Evolutionary conservation across 2,888 invertebrate species (phyloP), one percentile per base, ranked within the genome.

Genomic region (Napeogenes sylphis): DNA sequence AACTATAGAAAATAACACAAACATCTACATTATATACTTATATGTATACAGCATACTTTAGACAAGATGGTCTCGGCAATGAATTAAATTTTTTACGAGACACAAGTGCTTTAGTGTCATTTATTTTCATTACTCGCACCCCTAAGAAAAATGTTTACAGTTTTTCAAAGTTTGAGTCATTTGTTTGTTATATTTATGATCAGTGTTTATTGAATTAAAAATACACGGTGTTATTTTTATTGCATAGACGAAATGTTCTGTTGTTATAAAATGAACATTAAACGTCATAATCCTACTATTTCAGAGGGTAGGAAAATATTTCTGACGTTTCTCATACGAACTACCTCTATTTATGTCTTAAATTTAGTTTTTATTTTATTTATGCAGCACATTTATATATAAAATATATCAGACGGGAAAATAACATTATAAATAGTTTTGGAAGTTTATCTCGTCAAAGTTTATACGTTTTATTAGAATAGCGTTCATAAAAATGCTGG

Each of bases 121-220:
- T 87, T 89, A 86, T 90, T 87, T 90, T 87, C 87, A 87, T 89
- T 89, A 88, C 69, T 65, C 68, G 75, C 78, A 81, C 82, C 82
- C 79, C 77, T 70, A 70, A 70, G 77, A 79, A 81, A 64, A 65
- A 63, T 66, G 55, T 60, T 46, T 10, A 12, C 8, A 21, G 12
- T 51, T 51, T 51, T 51, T 51, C 8, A 51, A 51, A 51, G 30
- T 51, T 30, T 51, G 51, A 51, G 30, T 51, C 30, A 30, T 51
- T 30, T 30, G 21, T 6, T 30, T n/a, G 12, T 51, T 51, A 51
- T 51, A 51, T 51, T 51, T 51, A 51, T 30, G 51, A 51, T 21
- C 30, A 6, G 30, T 12, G 51, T 30, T 51, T 30, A 51, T 13
- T 51, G 51, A 51, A 51, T 51, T 51, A 51, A 42, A 42, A 42